Conservation (phyloP, 2,888 invertebrate genomes). For the Caradrina clavipalpis region DNA sequence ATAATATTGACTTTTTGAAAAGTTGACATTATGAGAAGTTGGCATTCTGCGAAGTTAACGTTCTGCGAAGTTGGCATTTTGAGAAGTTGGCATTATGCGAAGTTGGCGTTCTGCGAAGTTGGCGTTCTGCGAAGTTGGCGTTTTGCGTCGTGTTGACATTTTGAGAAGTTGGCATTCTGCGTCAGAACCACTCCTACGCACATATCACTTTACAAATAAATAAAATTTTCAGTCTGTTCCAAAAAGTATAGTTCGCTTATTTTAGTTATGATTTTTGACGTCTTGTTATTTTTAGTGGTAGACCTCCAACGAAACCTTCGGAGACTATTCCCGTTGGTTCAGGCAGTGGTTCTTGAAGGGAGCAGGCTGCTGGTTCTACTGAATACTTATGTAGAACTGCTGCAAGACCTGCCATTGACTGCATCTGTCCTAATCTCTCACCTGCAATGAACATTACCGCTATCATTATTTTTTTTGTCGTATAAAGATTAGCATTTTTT, state of each 20-base stretch:
- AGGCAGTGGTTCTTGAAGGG: constrained; percentile 70
- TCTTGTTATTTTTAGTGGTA: constrained; percentile 77
- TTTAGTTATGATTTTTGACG: constrained; percentile 53
- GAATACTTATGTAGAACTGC: constrained; percentile 76
- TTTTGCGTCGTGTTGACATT: no score
- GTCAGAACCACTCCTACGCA: no score
- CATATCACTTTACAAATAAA: background rate
- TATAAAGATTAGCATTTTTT: no score
- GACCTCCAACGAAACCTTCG: constrained; percentile 78
- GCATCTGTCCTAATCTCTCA: constrained; percentile 83
- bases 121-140: no score
- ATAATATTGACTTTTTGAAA: no score
- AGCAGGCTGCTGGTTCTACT: constrained; percentile 79
- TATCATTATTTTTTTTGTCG: background rate
- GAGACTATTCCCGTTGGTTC: constrained; percentile 79
- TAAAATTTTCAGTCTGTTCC: constrained; percentile 13
- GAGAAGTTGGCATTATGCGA: no score
- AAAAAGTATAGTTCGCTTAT: background rate
- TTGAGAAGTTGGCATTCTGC: no score
- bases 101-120: no score
- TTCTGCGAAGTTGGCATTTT: no score
- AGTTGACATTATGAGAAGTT: no score
- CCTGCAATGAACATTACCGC: constrained; percentile 70
- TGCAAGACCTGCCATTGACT: constrained; percentile 84
- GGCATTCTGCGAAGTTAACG: no score